Conservation (phyloP, 2,113 vertebrate genomes). For the Lophochroa leadbeateri region DNA sequence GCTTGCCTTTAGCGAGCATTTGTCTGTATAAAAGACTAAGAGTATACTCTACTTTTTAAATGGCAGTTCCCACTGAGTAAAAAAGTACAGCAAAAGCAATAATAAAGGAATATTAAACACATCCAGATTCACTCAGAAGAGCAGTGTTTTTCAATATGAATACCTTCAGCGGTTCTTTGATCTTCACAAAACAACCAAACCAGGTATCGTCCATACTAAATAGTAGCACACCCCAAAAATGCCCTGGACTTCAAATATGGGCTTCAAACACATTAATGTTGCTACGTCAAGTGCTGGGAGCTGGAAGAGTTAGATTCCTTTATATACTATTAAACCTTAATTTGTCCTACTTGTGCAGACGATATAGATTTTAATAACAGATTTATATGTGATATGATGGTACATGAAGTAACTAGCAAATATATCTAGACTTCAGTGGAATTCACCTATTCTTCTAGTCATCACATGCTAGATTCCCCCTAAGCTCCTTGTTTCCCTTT, state of each 20-base stretch:
- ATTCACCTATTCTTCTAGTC: background rate
- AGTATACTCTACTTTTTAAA: background rate
- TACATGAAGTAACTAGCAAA: background rate
- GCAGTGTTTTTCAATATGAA: background rate
- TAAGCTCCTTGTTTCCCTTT: background rate
- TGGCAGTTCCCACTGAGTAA: background rate
- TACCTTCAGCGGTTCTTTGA: background rate
- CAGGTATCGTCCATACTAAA: background rate
- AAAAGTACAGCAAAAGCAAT: background rate
- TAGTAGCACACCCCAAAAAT: background rate
- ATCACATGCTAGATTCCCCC: background rate
- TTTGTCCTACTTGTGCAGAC: background rate
- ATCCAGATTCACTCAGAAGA: background rate
- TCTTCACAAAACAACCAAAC: background rate
- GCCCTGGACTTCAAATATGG: background rate
- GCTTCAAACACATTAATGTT: background rate
- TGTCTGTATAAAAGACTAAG: background rate
- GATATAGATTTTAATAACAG: background rate
- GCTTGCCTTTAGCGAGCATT: fast-evolving
- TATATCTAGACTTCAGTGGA: background rate
- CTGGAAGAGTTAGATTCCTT: background rate
- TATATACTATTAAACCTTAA: background rate
- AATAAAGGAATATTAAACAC: background rate
- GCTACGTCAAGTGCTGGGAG: background rate
- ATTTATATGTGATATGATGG: background rate